phyloP scores from a whole-genome alignment of 2,888 invertebrate genomes.

The Cataglyphis livida region DNA sequence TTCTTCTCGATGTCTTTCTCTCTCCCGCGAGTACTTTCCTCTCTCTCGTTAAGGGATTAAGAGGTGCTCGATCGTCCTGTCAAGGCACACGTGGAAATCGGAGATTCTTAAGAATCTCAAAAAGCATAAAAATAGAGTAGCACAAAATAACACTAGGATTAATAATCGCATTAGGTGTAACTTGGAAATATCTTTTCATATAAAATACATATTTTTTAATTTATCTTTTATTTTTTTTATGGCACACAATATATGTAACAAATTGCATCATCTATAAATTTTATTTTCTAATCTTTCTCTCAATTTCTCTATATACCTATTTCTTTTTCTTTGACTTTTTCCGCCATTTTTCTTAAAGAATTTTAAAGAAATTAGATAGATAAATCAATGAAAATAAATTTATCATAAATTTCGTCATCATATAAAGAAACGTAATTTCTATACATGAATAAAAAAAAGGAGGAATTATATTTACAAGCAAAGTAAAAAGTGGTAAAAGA shows the following conservation, averaged over 20 bases:
- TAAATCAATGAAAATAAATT: constrained; percentile 50
- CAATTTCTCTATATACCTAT: background rate
- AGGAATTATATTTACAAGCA: constrained; percentile 56
- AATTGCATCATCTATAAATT: background rate
- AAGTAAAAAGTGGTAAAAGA: background rate
- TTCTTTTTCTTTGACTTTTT: background rate
- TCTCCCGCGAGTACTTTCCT: constrained; percentile 3
- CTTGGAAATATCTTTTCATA: background rate
- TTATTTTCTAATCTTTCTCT: background rate
- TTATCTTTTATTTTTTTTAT: background rate
- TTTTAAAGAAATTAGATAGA: constrained; percentile 52
- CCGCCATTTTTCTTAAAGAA: constrained; percentile 30
- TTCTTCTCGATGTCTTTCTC: constrained; percentile 11
- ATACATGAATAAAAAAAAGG: constrained; percentile 48
- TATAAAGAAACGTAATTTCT: constrained; percentile 73
- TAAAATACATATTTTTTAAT: background rate
- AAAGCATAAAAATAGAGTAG: background rate
- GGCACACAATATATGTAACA: background rate
- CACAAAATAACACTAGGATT: background rate
- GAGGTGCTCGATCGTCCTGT: constrained; percentile 6
- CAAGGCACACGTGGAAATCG: background rate
- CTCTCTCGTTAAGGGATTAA: constrained; percentile 16
- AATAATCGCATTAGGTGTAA: background rate
- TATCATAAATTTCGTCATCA: constrained; percentile 48
- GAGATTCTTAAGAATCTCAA: constrained; percentile 9